Evolutionary conservation across 2,113 vertebrate genomes (phyloP), one percentile per base, ranked within the genome.

Genomic region (Ptychochromis oligacanthus): DNA sequence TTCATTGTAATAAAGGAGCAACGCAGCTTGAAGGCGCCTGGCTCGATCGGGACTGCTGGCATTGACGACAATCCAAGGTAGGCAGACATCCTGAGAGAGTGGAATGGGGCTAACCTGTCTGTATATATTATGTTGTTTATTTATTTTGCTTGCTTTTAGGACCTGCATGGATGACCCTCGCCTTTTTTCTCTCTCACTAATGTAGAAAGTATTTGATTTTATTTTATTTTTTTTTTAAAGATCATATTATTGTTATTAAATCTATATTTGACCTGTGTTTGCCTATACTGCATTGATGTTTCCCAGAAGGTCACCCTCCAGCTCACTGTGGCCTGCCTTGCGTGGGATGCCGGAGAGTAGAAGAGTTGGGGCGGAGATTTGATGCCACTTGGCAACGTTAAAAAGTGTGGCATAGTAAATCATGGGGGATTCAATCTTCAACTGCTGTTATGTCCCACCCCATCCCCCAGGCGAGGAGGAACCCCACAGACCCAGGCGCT

Each of bases 401-500:
- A 87, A 46, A 77, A 67, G 36, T 86, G 87, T 52, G 83, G 34
- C 75, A 18, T 56, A 54, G 80, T 88, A 81, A 91, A 24, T 79
- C 52, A 96, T 96, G 95, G 86, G 93, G 89, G 95, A 95, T 65
- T 95, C 93, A 20, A 20, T 96, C 89, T 95, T 96, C 91, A 96
- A 91, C 55, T 95, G 96, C 94, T 95, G 95, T 92, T 95, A 93
- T 95, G 89, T 95, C 75, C 94, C 95, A 82, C 88, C 94, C 56
- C 88, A 92, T 34, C 93, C 94, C 31, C 40, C 96, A 97, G 97
- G 96, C 93, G 78, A 93, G 84, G 83, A 91, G 90, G 46, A 93
- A 10, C 60, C 78, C 18, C 18, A 2, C 20, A 72, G 83, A 58
- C 61, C 89, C 83, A 75, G 87, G 56, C 92, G 64, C 43, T 0